Evolutionary conservation across 2,113 vertebrate genomes (phyloP), one percentile per base, ranked within the genome.

Genomic region (Bos indicus): DNA sequence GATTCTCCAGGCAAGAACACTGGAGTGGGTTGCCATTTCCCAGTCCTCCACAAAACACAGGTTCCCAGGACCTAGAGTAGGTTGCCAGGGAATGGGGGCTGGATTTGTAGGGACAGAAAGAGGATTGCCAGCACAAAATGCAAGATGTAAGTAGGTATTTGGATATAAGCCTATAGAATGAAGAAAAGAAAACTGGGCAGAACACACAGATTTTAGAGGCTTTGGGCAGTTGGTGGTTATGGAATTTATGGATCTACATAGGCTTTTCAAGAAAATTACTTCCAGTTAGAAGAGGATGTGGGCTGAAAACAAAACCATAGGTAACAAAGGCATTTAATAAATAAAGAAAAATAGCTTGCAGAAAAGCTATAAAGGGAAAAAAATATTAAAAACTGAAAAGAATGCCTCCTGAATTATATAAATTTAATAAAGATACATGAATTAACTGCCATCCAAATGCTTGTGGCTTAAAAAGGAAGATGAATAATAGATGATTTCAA

Each of bases 271-370:
- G 62, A 93, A 67, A 48, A 78, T 88, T 81, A 80, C 92, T 87
- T 91, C 52, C 84, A 95, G 28, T 94, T 85, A 95, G 43, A 60
- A 93, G 46, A 74, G 71, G 46, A 95, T 89, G 48, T 78, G n/a
- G n/a, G 30, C 17, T 81, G 15, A 88, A 92, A 94, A 59, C 7
- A 83, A 92, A 95, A 71, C 62, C 6, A 51, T 88, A 88, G 57
- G 30, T 56, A 92, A 62, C 46, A 51, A 0, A 57, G 23, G 3
- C 23, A 94, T 46, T 96, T 88, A 88, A 92, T 97, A 60, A 98
- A 90, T 71, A 90, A 92, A 90, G n/a, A 89, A 85, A 2, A 83
- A 80, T 51, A 54, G 6, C 16, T 88, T 80, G 13, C 30, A 95
- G 90, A 90, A 11, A 90, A 57, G 5, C 33, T 60, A 86, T 71